phyloP scores from a whole-genome alignment of 2,888 invertebrate genomes.

The Fragum whitleyi region DNA sequence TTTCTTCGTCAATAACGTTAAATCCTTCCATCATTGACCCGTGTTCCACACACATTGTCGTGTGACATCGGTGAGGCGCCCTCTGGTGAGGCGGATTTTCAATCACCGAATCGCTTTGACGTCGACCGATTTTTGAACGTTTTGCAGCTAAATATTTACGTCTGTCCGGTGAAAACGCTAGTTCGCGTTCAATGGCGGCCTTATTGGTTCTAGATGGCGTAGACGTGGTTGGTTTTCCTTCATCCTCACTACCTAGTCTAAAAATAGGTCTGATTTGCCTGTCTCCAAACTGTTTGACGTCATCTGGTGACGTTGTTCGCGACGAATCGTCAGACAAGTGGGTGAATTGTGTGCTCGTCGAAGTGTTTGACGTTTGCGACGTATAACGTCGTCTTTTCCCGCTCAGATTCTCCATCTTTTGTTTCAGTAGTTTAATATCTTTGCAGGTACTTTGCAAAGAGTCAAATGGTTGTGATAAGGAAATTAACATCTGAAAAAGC shows the following conservation, averaged over 20 bases:
- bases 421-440: constrained; percentile 6
- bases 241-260: neutral
- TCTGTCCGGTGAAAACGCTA: too few species aligned
- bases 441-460: neutral
- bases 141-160: neutral
- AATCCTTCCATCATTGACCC: neutral
- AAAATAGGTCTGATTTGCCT: constrained; percentile 20
- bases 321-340: constrained; percentile 7
- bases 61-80: neutral
- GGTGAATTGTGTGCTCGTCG: constrained; percentile 1
- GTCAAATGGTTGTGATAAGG: neutral
- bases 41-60: neutral
- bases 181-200: neutral
- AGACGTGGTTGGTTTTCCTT: neutral
- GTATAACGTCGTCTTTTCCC: neutral
- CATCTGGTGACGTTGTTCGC: neutral
- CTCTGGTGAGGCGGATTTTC: neutral
- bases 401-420: constrained; percentile 2
- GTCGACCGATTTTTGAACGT: neutral
- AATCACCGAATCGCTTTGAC: constrained; percentile 10
- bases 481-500: neutral
- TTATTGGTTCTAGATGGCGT: neutral
- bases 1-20: neutral
- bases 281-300: neutral
- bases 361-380: neutral